Base-by-base conservation (phyloP, 1,140 invertebrate species). In the Bombus fervidus region DNA sequence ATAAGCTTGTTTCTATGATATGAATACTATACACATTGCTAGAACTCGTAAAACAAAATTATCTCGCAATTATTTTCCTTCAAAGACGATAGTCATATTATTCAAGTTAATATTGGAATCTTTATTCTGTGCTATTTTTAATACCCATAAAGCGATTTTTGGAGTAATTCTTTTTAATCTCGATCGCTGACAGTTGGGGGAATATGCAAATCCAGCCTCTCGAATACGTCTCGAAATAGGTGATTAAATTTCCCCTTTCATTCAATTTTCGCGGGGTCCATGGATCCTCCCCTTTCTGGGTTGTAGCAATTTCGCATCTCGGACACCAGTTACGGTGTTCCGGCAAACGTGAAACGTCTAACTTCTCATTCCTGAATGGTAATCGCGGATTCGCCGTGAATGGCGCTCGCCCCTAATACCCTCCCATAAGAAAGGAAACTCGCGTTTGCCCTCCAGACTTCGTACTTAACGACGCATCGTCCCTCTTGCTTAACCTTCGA, bases 381-480 rank as follows among this genome's bases (percentile, higher is more conserved):
- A 81, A 79, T 82, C 88, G 81, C 69, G 74, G 81, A 75, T 89
- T 87, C 59, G 15, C 76, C 57, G 41, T 85, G 78, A 87, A 90
- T 87, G 68, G 41, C 76, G 64, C 31, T 25, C 69, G 34, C n/a
- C 18, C 31, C 81, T 89, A 89, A 87, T 87, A 87, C 68, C 81
- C 39, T 18, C 6, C 34, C 77, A 59, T 82, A 90, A 90, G 89
- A 90, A 90, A 90, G 88, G 79, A 82, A 75, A 79, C 81, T 87
- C 74, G 81, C 73, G 39, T 71, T 86, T 64, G 53, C 74, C 81
- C 87, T 31, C 22, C 18, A 64, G 87, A 64, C 71, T 86, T 71
- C 41, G 73, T 69, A 72, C 73, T 84, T 89, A 87, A 89, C 69
- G 81, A 89, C 59, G 66, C 72, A 66, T 81, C 88, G 88, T 89